Conservation (phyloP, 2,113 vertebrate genomes). For the Misgurnus mizolepis region DNA sequence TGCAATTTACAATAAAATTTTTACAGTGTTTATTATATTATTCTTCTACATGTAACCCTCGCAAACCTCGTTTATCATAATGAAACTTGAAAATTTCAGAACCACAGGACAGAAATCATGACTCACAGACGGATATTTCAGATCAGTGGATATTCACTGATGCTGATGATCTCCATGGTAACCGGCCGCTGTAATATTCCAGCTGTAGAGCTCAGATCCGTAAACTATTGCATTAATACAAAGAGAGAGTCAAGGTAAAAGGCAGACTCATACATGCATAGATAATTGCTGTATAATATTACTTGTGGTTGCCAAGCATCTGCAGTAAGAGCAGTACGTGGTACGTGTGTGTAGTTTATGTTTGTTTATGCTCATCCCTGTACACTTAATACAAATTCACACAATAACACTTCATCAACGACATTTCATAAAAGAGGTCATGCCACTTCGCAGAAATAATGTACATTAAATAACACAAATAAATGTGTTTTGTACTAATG, state of each 20-base stretch:
- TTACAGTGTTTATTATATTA: too few relatives aligned
- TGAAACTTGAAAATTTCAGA: too few relatives aligned
- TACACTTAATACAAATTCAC: neutral
- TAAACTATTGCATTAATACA: constrained; percentile 22
- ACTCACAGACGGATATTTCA: neutral
- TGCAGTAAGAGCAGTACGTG: too few relatives aligned
- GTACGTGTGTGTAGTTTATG: neutral
- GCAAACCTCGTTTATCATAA: too few relatives aligned
- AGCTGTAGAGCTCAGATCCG: neutral
- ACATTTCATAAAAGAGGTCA: neutral
- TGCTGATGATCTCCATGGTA: constrained; percentile 28
- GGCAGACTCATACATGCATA: neutral
- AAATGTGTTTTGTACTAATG: neutral
- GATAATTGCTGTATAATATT: neutral
- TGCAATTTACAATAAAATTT: too few relatives aligned
- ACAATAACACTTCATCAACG: neutral
- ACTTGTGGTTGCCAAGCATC: too few relatives aligned
- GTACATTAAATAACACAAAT: neutral
- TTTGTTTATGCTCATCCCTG: neutral
- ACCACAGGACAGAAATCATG: neutral
- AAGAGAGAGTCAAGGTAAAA: neutral
- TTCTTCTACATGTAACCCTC: too few relatives aligned
- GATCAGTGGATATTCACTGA: constrained; percentile 9
- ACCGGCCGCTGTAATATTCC: neutral
- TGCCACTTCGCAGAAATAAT: neutral